Evolutionary conservation across 2,888 invertebrate species (phyloP).

Genomic region (Epinotia ramella): DNA sequence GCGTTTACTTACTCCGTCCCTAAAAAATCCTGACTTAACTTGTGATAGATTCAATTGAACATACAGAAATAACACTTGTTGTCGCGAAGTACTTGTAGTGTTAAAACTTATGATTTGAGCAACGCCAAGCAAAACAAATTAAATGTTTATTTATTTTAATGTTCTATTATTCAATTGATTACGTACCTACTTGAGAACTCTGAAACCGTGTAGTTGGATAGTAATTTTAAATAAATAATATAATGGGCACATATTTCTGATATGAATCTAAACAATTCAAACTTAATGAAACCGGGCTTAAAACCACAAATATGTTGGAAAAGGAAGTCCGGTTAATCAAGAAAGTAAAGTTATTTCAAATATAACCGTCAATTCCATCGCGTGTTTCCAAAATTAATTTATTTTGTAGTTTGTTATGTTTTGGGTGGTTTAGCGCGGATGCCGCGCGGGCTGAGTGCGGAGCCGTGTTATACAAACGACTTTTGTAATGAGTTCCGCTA

Average conservation of each 20-base stretch:
- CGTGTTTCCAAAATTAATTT: slow-evolving; percentile 81
- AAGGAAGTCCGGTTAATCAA: slow-evolving; percentile 68
- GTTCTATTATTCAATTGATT: not conserved
- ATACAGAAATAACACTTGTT: no score
- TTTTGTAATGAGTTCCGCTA: slow-evolving; percentile 69
- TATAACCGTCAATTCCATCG: slow-evolving; percentile 72
- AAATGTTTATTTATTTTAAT: not conserved
- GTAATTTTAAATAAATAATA: slow-evolving; percentile 15
- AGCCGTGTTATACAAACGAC: slow-evolving; percentile 68
- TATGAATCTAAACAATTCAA: slow-evolving; percentile 57
- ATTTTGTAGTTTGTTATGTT: slow-evolving; percentile 65
- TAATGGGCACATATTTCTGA: slow-evolving; percentile 56
- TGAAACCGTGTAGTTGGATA: not conserved
- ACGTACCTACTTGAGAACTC: not conserved
- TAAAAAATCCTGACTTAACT: no score
- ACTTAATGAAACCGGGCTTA: slow-evolving; percentile 65
- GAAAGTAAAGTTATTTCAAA: slow-evolving; percentile 72
- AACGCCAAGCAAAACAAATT: no score
- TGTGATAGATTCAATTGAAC: no score
- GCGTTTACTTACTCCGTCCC: no score
- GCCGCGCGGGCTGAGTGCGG: slow-evolving; percentile 59
- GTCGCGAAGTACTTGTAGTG: no score
- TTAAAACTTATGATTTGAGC: no score
- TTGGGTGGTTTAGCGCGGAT: slow-evolving; percentile 53
- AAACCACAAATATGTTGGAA: slow-evolving; percentile 68